Evolutionary conservation across 2,888 invertebrate genomes (phyloP), one percentile per base, ranked within the genome.

Genomic region (Cosmopolites sordidus): DNA sequence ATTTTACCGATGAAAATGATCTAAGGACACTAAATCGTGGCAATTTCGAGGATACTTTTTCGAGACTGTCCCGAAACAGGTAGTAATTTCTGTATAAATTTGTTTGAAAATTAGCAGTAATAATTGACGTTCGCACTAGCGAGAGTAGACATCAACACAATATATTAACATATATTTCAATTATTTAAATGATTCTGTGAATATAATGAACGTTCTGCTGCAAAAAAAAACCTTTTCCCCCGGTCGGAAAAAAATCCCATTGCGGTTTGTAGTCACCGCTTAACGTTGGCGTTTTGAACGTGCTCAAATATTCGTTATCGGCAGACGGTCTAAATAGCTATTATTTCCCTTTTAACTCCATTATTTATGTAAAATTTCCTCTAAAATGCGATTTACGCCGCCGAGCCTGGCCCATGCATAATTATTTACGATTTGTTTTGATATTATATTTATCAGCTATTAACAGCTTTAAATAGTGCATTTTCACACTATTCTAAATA

Each of bases 401-500:
- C 47, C 49, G 30, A 37, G 27, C 33, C 46, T 8, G 51, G 51
- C 43, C 47, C 51, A 30, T 44, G 55, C 54, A 54, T 58, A 54
- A 58, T 58, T 58, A 54, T 58, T 57, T 57, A 57, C 53, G 57
- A 57, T 54, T 57, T 54, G 57, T 57, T 56, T 57, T 54, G 58
- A 58, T 54, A 58, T 54, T 54, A 58, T 54, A 56, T 56, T 56
- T 50, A 56, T 53, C 53, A 51, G 47, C 51, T 44, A 44, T 56
- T 56, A 50, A 56, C 43, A 44, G 40, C 51, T 29, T 33, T 44
- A 18, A 40, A 38, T 41, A 33, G 33, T 33, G 33, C 33, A 12
- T 33, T 33, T 33, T 33, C 33, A 33, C 33, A 33, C 33, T 12
- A 22, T 22, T 22, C 22, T 22, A 22, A 22, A 22, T 22, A 22